phyloP scores from a whole-genome alignment of 2,113 vertebrate genomes.

The Callionymus lyra region DNA sequence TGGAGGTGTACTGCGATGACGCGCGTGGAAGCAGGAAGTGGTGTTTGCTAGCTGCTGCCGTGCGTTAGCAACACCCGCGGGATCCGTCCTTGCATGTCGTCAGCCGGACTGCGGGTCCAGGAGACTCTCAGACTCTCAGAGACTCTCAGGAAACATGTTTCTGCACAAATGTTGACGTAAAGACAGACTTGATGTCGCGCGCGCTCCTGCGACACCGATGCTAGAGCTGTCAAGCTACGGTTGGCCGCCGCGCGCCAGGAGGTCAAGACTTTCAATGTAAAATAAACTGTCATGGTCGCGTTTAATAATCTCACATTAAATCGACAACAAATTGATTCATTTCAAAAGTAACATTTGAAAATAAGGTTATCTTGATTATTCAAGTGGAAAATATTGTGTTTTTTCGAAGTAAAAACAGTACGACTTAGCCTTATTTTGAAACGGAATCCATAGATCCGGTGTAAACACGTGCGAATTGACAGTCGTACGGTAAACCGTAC shows the following conservation, averaged over 20 bases:
- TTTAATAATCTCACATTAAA: too few species aligned
- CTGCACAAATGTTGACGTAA: accelerated
- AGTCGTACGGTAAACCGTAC: too few species aligned
- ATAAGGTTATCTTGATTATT: too few species aligned
- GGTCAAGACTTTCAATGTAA: conserved; percentile 5
- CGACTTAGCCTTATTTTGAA: too few species aligned
- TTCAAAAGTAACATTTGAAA: too few species aligned
- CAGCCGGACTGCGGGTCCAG: not conserved
- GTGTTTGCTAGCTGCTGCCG: conserved; percentile 13
- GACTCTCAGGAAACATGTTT: not conserved
- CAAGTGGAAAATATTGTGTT: too few species aligned
- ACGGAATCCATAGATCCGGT: too few species aligned
- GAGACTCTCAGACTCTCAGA: accelerated
- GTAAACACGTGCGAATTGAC: too few species aligned
- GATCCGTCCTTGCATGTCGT: not conserved
- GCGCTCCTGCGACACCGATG: conserved; percentile 20
- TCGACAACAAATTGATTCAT: too few species aligned
- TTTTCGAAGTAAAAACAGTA: too few species aligned
- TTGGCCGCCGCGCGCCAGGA: not conserved
- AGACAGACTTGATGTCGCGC: not conserved
- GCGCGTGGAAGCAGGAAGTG: conserved; percentile 16
- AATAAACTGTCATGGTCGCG: too few species aligned
- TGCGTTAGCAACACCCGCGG: not conserved
- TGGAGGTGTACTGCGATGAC: not conserved
- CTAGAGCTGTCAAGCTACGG: not conserved